phyloP scores from a whole-genome alignment of 2,113 vertebrate genomes.

The Oreochromis tanganicae region DNA sequence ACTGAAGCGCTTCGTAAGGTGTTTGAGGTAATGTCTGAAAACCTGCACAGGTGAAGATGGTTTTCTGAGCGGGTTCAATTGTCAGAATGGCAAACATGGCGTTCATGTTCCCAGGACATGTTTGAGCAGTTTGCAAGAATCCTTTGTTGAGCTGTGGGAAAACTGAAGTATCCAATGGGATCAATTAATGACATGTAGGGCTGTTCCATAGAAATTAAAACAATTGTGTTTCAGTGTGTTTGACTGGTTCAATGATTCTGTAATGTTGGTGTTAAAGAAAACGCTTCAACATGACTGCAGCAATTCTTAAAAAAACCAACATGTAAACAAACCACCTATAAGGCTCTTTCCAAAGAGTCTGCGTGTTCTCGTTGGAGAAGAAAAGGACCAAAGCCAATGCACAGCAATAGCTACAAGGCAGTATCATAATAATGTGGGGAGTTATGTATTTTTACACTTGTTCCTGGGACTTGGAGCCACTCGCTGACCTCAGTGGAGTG shows the following conservation, averaged over 20 bases:
- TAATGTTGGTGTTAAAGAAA: neutral
- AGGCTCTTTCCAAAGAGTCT: neutral
- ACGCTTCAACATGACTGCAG: neutral
- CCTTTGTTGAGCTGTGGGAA: neutral
- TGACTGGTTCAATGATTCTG: neutral
- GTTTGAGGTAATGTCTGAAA: neutral
- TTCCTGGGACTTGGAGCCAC: neutral
- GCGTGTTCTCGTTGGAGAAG: neutral
- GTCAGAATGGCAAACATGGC: neutral
- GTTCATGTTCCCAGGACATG: neutral
- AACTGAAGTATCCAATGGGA: neutral
- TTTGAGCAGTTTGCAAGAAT: neutral
- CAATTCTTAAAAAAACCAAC: neutral
- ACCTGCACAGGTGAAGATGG: neutral
- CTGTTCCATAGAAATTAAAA: neutral
- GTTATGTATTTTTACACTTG: neutral
- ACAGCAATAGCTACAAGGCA: neutral
- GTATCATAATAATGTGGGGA: neutral
- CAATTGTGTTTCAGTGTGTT: neutral
- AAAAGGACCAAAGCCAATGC: neutral
- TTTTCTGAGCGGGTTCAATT: neutral
- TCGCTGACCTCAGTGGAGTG: neutral
- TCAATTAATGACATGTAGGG: neutral
- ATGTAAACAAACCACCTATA: neutral
- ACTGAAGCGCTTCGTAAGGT: neutral